Conservation (phyloP, 2,113 vertebrate species). For the Pycnonotus jocosus region DNA sequence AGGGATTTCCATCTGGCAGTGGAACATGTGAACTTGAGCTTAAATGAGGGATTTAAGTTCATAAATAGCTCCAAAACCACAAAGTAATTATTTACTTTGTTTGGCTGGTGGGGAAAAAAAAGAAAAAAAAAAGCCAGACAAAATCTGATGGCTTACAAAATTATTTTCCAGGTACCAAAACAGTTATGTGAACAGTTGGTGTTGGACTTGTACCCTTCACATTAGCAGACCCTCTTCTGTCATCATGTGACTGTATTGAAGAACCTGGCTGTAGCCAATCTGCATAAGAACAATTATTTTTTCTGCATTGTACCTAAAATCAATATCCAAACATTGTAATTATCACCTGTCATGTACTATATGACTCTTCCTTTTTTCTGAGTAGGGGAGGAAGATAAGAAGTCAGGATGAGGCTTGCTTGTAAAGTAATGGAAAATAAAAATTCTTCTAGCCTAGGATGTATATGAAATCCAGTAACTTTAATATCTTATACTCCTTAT, state of each 20-base stretch:
- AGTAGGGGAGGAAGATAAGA: neutral
- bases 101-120: neutral
- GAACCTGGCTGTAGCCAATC: rapidly evolving
- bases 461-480: neutral
- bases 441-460: neutral
- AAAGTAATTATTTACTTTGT: neutral
- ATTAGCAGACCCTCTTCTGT: neutral
- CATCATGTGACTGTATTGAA: neutral
- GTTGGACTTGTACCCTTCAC: neutral
- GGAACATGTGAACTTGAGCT: neutral
- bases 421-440: neutral
- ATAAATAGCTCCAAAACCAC: neutral
- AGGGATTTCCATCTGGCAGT: neutral
- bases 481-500: neutral
- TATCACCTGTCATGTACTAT: neutral
- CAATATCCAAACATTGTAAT: neutral
- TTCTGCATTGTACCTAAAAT: neutral
- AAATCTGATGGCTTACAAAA: neutral
- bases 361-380: neutral
- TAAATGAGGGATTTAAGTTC: neutral
- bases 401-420: neutral
- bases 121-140: neutral
- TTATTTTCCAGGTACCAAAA: neutral
- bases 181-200: neutral
- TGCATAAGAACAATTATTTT: neutral